Conservation (phyloP, 1,140 invertebrate genomes). For the Zaprionus inermis region DNA sequence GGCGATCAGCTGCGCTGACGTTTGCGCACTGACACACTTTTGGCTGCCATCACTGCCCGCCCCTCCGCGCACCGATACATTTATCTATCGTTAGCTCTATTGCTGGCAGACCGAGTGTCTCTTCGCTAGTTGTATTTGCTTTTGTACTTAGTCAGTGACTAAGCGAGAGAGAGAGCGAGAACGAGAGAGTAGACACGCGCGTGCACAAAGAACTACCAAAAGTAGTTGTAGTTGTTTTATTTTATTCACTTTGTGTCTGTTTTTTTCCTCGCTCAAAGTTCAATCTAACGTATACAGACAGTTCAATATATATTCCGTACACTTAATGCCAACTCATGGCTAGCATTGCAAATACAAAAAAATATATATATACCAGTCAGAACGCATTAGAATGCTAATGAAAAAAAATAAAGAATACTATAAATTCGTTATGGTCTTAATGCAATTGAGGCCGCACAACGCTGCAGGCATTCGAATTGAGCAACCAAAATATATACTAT, state of each 20-base stretch:
- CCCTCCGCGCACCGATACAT: constrained; percentile 8
- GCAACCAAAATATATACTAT: constrained; percentile 13
- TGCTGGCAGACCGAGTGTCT: constrained; percentile 70
- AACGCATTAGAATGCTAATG: constrained; percentile 67
- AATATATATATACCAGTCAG: constrained; percentile 41
- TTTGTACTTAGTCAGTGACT: constrained; percentile 52
- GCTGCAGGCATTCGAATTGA: constrained; percentile 50
- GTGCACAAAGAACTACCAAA: constrained; percentile 23
- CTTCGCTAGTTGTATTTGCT: constrained; percentile 47
- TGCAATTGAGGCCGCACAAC: constrained; percentile 33
- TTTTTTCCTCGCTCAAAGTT: constrained; percentile 33
- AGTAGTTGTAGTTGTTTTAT: constrained; percentile 7
- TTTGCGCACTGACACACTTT: constrained; percentile 80
- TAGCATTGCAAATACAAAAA: constrained; percentile 36
- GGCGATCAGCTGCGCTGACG: constrained; percentile 75
- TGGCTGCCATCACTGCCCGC: not conserved
- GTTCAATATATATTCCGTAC: constrained; percentile 13
- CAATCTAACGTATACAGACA: constrained; percentile 21
- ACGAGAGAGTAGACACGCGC: not conserved
- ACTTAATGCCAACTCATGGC: constrained; percentile 64
- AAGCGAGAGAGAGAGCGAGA: constrained; percentile 15
- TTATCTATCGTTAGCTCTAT: constrained; percentile 54
- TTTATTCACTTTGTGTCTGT: constrained; percentile 12
- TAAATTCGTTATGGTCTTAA: constrained; percentile 3
- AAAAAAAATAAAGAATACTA: constrained; percentile 32